Conservation (phyloP, 2,888 invertebrate genomes). For the Ditula angustiorana region DNA sequence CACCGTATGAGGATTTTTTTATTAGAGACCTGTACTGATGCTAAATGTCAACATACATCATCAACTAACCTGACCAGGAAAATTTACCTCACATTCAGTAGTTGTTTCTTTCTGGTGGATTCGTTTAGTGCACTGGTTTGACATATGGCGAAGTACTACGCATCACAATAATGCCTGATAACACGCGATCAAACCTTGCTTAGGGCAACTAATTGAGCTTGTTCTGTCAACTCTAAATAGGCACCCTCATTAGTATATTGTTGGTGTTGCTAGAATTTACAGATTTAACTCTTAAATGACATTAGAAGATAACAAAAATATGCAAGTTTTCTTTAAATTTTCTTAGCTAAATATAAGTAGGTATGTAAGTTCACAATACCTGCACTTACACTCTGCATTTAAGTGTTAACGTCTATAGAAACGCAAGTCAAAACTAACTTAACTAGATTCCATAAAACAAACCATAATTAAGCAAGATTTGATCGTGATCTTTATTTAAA, state of each 20-base stretch:
- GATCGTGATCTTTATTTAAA: conserved; percentile 28
- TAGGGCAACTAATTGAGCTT: background rate
- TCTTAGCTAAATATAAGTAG: background rate
- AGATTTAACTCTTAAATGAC: no score
- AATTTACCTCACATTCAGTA: background rate
- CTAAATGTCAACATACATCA: background rate
- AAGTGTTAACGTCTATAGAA: no score
- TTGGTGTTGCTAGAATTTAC: no score
- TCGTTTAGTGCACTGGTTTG: background rate
- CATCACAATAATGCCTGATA: conserved; percentile 39
- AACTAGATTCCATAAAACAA: background rate
- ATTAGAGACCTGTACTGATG: conserved; percentile 19
- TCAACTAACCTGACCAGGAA: background rate
- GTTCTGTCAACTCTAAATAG: background rate
- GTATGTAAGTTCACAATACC: no score
- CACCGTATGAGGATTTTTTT: conserved; percentile 17
- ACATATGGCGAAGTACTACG: conserved; percentile 13
- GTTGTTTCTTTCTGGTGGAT: background rate
- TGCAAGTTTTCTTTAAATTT: no score
- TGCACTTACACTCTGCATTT: no score
- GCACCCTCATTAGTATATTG: no score
- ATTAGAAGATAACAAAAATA: no score
- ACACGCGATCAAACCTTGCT: conserved; percentile 29
- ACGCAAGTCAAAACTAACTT: background rate
- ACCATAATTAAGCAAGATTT: conserved; percentile 19